Evolutionary conservation across 2,797 vertebrate genomes (phyloP), one percentile per base, ranked within the genome.

Genomic region (Centropyge bicolor): DNA sequence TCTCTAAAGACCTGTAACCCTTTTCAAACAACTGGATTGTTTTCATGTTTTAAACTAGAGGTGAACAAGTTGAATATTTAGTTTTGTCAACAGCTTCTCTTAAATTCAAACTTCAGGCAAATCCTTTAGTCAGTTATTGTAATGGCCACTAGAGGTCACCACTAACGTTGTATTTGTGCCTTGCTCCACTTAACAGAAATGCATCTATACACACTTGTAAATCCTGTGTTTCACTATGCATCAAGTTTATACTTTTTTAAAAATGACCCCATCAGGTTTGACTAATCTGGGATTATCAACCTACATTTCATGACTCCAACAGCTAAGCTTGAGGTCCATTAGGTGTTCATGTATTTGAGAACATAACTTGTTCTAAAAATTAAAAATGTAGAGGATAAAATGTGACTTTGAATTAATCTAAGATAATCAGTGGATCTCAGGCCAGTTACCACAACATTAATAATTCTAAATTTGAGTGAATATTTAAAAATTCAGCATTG

Each of bases 111-210:
- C 12, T 35, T n/a, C 27, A 13, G 0, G n/a, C 0, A 22, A 9
- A 38, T 74, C 20, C 49, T 70, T 5, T 38, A 14, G 13, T 46
- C 48, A 76, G 24, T 74, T 76, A 3, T 5, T 20, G 0, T 36
- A 36, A 51, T 59, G 41, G n/a, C 84, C 92, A 91, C 90, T 88
- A 86, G 92, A 85, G 82, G 91, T 78, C 91, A 31, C 14, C 56
- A 52, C 69, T 57, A 11, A 7, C 81, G 49, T 73, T 46, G n/a
- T 57, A 45, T 64, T 70, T 67, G 56, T 20, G 6, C 17, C 6
- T 14, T 45, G 24, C 14, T 57, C 0, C 6, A 11, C 55, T 52
- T 48, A 0, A 20, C 22, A 36, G 1, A 6, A 48, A 35, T 11
- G n/a, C 36, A 24, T 2, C 14, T 24, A 6, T 43, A 20, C 9